Percentiles rank a stretch among this genome's conserved stretches.
Conservation (phyloP, 2,888 invertebrate genomes). For the Polydrusus cervinus region DNA sequence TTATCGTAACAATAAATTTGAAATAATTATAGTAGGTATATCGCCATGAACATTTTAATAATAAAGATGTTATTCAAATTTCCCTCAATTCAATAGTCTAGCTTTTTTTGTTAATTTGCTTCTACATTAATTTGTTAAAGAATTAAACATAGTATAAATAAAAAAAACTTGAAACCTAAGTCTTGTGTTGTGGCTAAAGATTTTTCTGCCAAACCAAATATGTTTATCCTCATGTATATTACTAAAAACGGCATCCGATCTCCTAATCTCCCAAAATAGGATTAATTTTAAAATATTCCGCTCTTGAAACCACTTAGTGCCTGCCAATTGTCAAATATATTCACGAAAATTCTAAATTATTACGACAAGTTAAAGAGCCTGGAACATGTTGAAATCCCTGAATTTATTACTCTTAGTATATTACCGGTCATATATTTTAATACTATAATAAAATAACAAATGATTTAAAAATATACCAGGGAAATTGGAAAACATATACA, state of each 20-base stretch:
- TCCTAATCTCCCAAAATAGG: constrained; percentile 20
- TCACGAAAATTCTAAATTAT: constrained; percentile 23
- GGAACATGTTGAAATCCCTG: constrained; percentile 17
- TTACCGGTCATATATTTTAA: constrained; percentile 18
- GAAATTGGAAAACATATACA: neutral
- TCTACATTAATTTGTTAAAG: too few species aligned
- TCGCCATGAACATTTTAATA: too few species aligned
- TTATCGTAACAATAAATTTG: too few species aligned
- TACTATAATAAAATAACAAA: constrained; percentile 14
- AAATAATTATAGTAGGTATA: too few species aligned
- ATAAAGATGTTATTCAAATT: too few species aligned
- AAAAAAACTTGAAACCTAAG: too few species aligned
- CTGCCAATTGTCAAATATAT: constrained; percentile 24
- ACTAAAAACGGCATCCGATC: constrained; percentile 6
- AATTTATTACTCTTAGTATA: constrained; percentile 14
- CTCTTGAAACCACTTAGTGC: constrained; percentile 21
- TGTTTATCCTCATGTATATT: constrained; percentile 15
- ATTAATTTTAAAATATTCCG: constrained; percentile 22
- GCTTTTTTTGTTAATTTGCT: too few species aligned
- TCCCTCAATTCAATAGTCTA: too few species aligned
- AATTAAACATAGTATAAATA: too few species aligned
- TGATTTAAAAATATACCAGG: neutral
- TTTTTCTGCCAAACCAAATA: constrained; percentile 15
- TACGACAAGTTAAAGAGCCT: constrained; percentile 21
- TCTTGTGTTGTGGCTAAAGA: neutral